Percentiles rank a stretch among this genome's conserved stretches.
These are phyloP conservation scores for Choloepus didactylus DNA, from an alignment of 2,797 vertebrate genomes.

Conservation along the genomic window DNA sequence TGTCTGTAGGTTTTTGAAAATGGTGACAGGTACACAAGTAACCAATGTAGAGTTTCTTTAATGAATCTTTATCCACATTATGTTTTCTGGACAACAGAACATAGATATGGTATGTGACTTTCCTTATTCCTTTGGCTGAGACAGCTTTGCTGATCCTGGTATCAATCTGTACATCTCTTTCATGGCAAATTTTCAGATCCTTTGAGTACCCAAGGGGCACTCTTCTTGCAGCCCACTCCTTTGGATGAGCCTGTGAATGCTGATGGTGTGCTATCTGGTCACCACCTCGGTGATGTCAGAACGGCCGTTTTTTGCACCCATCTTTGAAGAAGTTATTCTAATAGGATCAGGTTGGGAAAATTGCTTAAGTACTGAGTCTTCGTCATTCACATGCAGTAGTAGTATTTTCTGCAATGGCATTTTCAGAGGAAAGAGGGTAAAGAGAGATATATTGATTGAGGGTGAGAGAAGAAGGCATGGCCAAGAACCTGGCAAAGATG, in stretches of 20 bases:
- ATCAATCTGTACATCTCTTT: slow-evolving; percentile 96
- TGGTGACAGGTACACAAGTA: slow-evolving; percentile 90
- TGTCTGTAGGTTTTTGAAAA: too few species aligned
- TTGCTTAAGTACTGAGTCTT: too few species aligned
- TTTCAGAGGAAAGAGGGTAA: neutral
- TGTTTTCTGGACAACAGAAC: too few species aligned
- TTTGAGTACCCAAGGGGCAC: slow-evolving; percentile 95
- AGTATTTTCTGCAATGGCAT: neutral
- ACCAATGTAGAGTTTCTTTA: slow-evolving; percentile 96
- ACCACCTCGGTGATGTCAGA: slow-evolving; percentile 96
- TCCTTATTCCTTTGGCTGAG: slow-evolving; percentile 93
- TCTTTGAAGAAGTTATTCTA: slow-evolving; percentile 94
- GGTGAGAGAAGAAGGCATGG: neutral
- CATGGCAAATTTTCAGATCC: slow-evolving; percentile 96
- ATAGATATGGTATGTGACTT: too few species aligned
- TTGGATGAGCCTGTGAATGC: slow-evolving; percentile 94
- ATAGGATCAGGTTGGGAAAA: too few species aligned
- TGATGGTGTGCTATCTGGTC: slow-evolving; percentile 88
- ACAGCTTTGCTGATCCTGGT: slow-evolving; percentile 97
- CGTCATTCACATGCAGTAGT: accelerated
- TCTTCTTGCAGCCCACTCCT: slow-evolving; percentile 95
- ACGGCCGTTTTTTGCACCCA: slow-evolving; percentile 94
- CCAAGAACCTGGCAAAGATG: neutral
- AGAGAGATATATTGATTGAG: neutral
- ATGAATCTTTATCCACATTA: too few species aligned